Evolutionary conservation across 2,888 invertebrate genomes (phyloP), one percentile per base, ranked within the genome.

Genomic region (Litoditis marina): DNA sequence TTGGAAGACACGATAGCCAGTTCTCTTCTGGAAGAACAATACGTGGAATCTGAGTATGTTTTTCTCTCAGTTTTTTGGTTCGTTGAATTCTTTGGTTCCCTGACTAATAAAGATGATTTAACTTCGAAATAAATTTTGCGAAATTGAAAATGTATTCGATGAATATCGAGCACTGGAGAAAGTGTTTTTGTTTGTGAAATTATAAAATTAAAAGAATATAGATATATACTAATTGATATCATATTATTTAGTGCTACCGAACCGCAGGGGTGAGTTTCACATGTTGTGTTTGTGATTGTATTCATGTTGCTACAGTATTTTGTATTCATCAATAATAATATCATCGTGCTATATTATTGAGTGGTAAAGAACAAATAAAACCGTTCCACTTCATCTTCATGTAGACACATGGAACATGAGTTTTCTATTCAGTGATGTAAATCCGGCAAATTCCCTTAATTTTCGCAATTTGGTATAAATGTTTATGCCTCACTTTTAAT

Each of bases 1-100:
- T 27, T 78, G 72, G 88, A 89, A 80, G 86, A 87, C 69, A 84
- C 86, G 0, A 83, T 88, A 53, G 85, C 88, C 22, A 85, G 86
- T 66, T 84, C 84, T 16, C 57, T 82, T 32, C 52, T 79, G n/a
- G 69, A 74, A 42, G 71, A 78, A 25, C 72, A 76, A 22, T 80
- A 77, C 62, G 74, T 73, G 5, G 82, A 82, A 50, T 69, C 74
- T 27, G 78, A 80, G 82, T 81, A 49, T 75, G 77, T 74, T 39
- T 36, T 51, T 47, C 28, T 42, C 16, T 30, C 2, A 27, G 30
- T 32, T 46, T 11, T 25, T 25, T 36, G 8, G 11, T n/a, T n/a
- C n/a, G n/a, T n/a, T n/a, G n/a, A n/a, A 19, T 42, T 42, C 5
- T 7, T 19, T 42, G 42, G n/a, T 42, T n/a, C 13, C 42, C 42